Evolutionary conservation across 2,797 vertebrate genomes (phyloP).

Genomic region (Loris lydekkerianus): DNA sequence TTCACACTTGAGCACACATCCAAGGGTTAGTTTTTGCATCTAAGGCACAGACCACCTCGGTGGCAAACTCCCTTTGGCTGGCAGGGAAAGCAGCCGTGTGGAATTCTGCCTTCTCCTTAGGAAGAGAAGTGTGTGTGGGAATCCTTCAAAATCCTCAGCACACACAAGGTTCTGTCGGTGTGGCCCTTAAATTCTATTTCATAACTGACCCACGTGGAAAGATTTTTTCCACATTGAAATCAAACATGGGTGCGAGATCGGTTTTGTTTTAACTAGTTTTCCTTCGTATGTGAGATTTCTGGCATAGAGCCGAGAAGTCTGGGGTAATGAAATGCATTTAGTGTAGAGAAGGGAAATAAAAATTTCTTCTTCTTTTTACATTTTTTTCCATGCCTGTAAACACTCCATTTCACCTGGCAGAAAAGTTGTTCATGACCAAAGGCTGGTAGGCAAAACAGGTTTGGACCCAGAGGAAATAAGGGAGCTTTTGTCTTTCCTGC

Average conservation of each 20-base stretch:
- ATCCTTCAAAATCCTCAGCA: not conserved
- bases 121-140: not conserved
- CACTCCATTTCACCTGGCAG: slow-evolving; percentile 83
- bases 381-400: slow-evolving; percentile 83
- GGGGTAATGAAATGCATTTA: slow-evolving; percentile 77
- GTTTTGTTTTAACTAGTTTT: slow-evolving; percentile 83
- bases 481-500: slow-evolving; percentile 68
- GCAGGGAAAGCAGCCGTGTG: not conserved
- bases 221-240: slow-evolving; percentile 75
- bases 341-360: slow-evolving; percentile 72
- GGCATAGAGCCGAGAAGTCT: slow-evolving; percentile 76
- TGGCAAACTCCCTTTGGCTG: not conserved
- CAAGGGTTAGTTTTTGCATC: not conserved
- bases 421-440: slow-evolving; percentile 72
- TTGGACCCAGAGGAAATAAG: slow-evolving; percentile 78
- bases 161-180: not conserved
- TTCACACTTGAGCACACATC: not conserved
- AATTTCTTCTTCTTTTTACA: slow-evolving; percentile 75
- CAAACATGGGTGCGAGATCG: slow-evolving; percentile 78
- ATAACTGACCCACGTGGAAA: slow-evolving; percentile 68
- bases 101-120: not conserved
- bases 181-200: slow-evolving; percentile 48
- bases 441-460: slow-evolving; percentile 70
- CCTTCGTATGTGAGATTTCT: slow-evolving; percentile 82
- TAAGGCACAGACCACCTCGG: not conserved